Evolutionary conservation across 2,113 vertebrate species (phyloP).

Genomic region (Strigops habroptila): DNA sequence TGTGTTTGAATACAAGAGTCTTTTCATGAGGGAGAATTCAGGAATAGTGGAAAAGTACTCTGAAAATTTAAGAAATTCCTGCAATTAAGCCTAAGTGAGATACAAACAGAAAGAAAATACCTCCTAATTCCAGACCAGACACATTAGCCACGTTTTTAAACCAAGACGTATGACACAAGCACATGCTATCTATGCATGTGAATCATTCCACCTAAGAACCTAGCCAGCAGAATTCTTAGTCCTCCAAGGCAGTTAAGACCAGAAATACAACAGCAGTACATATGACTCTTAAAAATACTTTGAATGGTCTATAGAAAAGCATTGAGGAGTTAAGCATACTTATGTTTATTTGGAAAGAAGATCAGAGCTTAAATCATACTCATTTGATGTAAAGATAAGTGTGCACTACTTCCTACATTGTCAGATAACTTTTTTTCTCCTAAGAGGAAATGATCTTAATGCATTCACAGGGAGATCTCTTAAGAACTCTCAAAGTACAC

Average conservation of each 20-base stretch:
- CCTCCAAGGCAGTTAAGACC: neutral
- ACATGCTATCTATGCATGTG: neutral
- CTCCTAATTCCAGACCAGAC: neutral
- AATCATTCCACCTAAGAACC: neutral
- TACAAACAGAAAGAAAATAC: neutral
- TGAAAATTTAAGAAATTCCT: neutral
- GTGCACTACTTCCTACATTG: neutral
- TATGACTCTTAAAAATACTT: neutral
- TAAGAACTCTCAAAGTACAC: neutral
- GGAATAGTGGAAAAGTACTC: neutral
- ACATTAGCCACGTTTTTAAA: neutral
- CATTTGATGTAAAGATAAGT: neutral
- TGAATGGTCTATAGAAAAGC: neutral
- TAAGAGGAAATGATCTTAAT: neutral
- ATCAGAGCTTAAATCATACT: neutral
- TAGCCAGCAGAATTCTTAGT: neutral
- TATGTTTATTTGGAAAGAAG: neutral
- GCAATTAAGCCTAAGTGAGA: neutral
- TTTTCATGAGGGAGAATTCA: neutral
- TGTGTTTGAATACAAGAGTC: neutral
- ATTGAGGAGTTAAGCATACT: neutral
- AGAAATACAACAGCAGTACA: neutral
- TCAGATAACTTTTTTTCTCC: neutral
- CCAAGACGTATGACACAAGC: neutral
- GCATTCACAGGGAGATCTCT: neutral